These are phyloP conservation scores for Erythrolamprus reginae DNA, from an alignment of 2,113 vertebrate species.

Conservation along the genomic window DNA sequence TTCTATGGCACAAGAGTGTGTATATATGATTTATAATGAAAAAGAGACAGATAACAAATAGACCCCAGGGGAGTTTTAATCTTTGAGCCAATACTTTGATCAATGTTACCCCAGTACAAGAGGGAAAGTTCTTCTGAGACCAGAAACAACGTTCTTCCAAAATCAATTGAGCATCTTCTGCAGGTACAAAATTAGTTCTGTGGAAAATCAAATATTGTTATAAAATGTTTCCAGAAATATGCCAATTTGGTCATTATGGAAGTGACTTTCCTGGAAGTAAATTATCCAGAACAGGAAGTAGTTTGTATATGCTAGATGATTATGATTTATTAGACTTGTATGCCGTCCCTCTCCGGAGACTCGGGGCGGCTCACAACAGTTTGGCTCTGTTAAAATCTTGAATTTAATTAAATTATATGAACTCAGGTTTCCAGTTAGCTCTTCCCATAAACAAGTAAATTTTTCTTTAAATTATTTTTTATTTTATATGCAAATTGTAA, in stretches of 20 bases:
- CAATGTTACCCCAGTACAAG: not conserved
- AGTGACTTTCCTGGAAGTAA: not conserved
- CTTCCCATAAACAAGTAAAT: not conserved
- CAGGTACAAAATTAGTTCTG: not conserved
- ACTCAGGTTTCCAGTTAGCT: not conserved
- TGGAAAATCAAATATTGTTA: not conserved
- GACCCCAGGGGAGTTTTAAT: not conserved
- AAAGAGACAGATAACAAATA: not conserved
- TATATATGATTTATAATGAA: not conserved
- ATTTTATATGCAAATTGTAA: not conserved
- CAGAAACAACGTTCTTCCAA: not conserved
- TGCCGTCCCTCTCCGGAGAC: too few species aligned
- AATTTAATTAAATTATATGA: not conserved
- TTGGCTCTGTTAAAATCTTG: not conserved
- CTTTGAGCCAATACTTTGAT: not conserved
- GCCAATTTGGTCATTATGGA: not conserved
- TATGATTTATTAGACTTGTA: too few species aligned
- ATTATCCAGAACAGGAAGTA: not conserved
- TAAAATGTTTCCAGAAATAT: not conserved
- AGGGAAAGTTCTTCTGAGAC: not conserved
- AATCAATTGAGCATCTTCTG: not conserved
- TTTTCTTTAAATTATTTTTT: not conserved
- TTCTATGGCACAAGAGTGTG: not conserved
- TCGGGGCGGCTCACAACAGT: too few species aligned
- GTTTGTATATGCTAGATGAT: not conserved